Evolutionary conservation across 2,113 vertebrate genomes (phyloP).

Genomic region (Hippocampus barbouri): DNA sequence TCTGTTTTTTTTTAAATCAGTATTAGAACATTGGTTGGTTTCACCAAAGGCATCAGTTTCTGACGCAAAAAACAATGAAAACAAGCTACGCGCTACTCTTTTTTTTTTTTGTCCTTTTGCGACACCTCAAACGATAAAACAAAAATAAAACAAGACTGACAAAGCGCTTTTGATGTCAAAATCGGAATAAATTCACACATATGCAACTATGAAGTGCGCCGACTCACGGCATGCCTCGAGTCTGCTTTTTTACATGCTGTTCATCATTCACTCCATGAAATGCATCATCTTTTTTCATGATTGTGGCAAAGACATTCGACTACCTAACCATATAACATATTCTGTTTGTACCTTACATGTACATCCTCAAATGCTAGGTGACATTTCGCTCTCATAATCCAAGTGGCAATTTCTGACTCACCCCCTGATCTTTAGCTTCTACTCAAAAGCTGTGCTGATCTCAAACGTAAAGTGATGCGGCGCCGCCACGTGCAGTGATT

Average conservation of each 20-base stretch:
- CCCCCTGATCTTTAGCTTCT: too few relatives aligned
- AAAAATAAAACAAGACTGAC: background rate
- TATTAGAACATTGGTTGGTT: too few relatives aligned
- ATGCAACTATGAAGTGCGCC: too few relatives aligned
- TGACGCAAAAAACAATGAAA: too few relatives aligned
- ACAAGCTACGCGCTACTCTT: too few relatives aligned
- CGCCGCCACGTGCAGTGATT: too few relatives aligned
- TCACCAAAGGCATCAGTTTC: background rate
- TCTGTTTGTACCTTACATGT: too few relatives aligned
- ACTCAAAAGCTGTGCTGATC: too few relatives aligned
- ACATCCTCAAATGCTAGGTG: background rate
- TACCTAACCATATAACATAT: too few relatives aligned
- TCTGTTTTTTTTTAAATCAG: background rate
- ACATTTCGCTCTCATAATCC: background rate
- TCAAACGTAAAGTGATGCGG: too few relatives aligned
- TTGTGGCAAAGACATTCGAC: background rate
- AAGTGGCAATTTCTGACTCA: background rate
- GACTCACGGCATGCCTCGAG: too few relatives aligned
- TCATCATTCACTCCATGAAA: background rate
- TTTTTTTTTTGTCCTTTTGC: background rate
- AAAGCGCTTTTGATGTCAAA: background rate
- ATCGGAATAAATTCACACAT: background rate
- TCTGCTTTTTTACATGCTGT: background rate
- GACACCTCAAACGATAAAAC: background rate
- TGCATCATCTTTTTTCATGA: background rate